Evolutionary conservation across 2,888 invertebrate genomes (phyloP), one percentile per base, ranked within the genome.

Genomic region (Tanypteryx hageni): DNA sequence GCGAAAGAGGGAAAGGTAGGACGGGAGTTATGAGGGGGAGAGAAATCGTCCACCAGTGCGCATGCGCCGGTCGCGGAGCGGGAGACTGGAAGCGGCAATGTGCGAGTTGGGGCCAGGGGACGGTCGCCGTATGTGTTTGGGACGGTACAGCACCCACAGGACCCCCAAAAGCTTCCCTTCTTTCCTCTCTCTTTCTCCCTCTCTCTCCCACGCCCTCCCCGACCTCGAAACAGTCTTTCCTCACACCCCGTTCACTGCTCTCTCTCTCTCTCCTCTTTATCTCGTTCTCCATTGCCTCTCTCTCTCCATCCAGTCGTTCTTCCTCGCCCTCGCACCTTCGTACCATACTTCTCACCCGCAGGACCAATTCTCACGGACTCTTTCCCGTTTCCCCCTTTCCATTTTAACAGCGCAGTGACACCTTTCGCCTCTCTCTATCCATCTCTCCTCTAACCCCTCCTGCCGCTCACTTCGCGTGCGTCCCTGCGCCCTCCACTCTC

Each of bases 141-240:
- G 89, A 89, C 64, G 89, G 64, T 89, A 89, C 89, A 89, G 89
- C 89, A 89, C 89, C 89, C 89, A 89, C 64, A 89, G 89, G 89
- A 89, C 89, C 64, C 64, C 89, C 64, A 44, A 64, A 64, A 44
- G 27, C 61, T 61, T 61, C 61, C 86, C 89, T 68, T 89, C 68
- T 44, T 64, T 86, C 61, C 86, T 44, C 59, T 22, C 57, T 22
- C 44, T 44, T 44, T 76, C n/a, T n/a, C 44, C 31, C 82, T 44
- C 44, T 44, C 44, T 44, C 44, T 44, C 44, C 5, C 44, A 44
- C 44, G 5, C 44, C 44, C 44, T 44, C 5, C 5, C 22, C 27
- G 27, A 31, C 64, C 44, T 44, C 14, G 44, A 44, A 44, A 44
- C 44, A 44, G 44, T 44, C 44, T 44, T 44, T 44, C 44, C 44